These are phyloP conservation scores for Tympanuchus pallidicinctus DNA, from an alignment of 2,113 vertebrate genomes.

Conservation along the genomic window DNA sequence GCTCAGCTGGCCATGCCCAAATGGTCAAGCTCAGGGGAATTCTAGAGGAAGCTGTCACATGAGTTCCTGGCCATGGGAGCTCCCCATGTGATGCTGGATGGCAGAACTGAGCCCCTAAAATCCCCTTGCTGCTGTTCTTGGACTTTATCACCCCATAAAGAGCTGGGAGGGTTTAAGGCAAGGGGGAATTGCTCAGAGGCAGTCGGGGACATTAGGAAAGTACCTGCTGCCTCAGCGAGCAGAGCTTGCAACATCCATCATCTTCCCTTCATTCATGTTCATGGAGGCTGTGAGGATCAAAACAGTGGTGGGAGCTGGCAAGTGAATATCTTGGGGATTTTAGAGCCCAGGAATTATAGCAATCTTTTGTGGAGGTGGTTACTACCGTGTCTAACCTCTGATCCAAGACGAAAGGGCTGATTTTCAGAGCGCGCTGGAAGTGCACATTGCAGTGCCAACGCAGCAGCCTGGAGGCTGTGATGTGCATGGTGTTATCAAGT, in stretches of 20 bases:
- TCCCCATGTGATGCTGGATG: not conserved
- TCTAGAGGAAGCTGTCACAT: not conserved
- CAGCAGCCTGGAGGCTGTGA: constrained; percentile 29
- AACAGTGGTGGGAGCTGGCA: constrained; percentile 37
- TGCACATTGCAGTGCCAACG: not conserved
- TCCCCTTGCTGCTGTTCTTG: not conserved
- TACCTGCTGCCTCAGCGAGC: not conserved
- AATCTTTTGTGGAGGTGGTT: constrained; percentile 57
- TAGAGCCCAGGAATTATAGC: constrained; percentile 41
- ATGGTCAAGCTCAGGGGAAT: not conserved
- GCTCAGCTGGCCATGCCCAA: not conserved
- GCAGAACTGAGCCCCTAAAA: not conserved
- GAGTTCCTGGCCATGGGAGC: not conserved
- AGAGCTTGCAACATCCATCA: not conserved
- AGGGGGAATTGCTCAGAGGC: not conserved
- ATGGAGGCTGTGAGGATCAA: not conserved
- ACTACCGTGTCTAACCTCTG: constrained; percentile 35
- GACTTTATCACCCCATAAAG: not conserved
- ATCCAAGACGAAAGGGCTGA: not conserved
- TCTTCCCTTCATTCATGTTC: not conserved
- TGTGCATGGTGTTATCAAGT: constrained; percentile 53
- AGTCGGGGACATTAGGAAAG: not conserved
- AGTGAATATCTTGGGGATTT: constrained; percentile 24
- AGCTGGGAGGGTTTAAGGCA: not conserved
- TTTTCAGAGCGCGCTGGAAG: constrained; percentile 11